Base-by-base conservation (phyloP, 2,888 invertebrate genomes). In the Sepiola atlantica region DNA sequence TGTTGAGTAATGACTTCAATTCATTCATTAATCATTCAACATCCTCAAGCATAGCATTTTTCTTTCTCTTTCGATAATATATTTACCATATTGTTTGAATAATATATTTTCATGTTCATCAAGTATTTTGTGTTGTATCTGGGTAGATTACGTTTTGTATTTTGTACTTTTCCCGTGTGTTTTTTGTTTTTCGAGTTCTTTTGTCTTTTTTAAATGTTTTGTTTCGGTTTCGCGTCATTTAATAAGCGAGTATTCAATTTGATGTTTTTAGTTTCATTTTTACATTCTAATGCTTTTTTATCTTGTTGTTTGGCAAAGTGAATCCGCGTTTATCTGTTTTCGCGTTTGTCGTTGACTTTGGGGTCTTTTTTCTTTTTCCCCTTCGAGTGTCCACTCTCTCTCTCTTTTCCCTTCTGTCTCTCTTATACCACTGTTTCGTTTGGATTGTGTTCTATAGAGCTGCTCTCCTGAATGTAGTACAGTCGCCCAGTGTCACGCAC, bases 401-500 rank as follows among this genome's bases (percentile, higher is more conserved):
- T 54, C 92, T 92, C 92, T 92, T 55, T 92, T 55, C 55, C 92
- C 55, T 45, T 55, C 45, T 92, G 54, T 55, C 55, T 92, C 92
- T 92, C 92, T 94, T 77, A 96, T 92, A 96, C 96, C 16, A 95
- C 94, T 6, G 96, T 96, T 95, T 96, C 96, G 55, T 96, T 96
- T 93, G 95, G 94, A 93, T 96, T 96, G 93, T 95, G 95, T 93
- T 96, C 96, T 20, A 96, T 94, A 24, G 95, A 95, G 94, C 95
- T 96, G 94, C 96, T 96, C 94, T 96, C 96, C 95, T 96, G 96
- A 35, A 97, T 96, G 93, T 97, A 96, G 94, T 96, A 96, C 57
- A 97, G 92, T 45, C 95, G 95, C 20, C 97, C 96, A 32, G 96
- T 97, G 94, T 97, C 96, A 45, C 96, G 95, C 57, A 96, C 96